A percentile compares a stretch with the other conserved stretches of the same genome.
Evolutionary conservation across 2,888 invertebrate genomes (phyloP).

Genomic region (Cheilosia pagana): DNA sequence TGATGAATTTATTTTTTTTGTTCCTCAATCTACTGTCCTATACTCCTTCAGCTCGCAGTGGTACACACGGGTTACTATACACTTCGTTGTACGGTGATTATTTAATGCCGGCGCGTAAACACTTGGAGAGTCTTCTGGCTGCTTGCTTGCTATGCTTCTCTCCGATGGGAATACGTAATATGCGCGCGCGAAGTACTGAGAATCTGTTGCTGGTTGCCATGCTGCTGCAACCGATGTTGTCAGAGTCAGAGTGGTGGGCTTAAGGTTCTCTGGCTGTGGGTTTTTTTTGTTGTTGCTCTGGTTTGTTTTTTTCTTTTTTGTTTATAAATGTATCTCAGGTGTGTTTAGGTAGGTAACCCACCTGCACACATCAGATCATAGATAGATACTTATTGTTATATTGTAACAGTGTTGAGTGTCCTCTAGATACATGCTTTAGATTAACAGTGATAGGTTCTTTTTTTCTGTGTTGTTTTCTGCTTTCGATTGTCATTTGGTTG

Average conservation of each 20-base stretch:
- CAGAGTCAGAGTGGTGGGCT: constrained; percentile 66
- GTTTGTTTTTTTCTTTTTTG: constrained; percentile 53
- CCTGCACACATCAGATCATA: constrained; percentile 74
- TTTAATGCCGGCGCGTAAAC: constrained; percentile 72
- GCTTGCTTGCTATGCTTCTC: constrained; percentile 47
- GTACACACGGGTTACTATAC: constrained; percentile 20
- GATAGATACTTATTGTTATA: constrained; percentile 75
- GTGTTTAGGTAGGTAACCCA: constrained; percentile 74
- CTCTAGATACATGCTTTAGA: constrained; percentile 82
- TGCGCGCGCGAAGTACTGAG: constrained; percentile 66
- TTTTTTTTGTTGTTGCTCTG: constrained; percentile 62
- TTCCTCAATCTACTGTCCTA: constrained; percentile 40
- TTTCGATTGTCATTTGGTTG: constrained; percentile 74
- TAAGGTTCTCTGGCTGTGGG: constrained; percentile 52
- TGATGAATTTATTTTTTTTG: constrained; percentile 15
- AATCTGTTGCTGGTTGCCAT: constrained; percentile 57
- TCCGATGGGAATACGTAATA: constrained; percentile 74
- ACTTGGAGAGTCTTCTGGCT: constrained; percentile 58
- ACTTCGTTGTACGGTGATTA: constrained; percentile 63
- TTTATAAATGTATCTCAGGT: constrained; percentile 72
- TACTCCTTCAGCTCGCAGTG: constrained; percentile 8
- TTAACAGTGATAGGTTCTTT: constrained; percentile 78
- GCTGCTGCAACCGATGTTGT: constrained; percentile 71
- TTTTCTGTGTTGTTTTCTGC: constrained; percentile 41
- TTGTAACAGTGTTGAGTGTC: constrained; percentile 77